Conservation (phyloP, 2,113 vertebrate species). For the Peromyscus polionotus region DNA sequence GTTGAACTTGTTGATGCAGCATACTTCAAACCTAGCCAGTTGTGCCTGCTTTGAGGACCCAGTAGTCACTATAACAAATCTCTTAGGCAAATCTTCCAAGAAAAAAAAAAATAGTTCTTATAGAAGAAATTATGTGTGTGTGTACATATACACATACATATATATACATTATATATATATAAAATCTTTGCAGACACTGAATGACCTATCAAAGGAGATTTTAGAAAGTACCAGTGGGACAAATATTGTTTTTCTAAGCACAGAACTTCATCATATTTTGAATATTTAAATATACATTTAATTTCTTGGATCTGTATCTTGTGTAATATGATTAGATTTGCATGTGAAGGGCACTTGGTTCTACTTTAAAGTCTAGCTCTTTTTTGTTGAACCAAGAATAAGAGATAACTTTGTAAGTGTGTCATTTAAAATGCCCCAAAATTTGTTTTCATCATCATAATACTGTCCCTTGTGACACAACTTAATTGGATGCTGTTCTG, state of each 20-base stretch:
- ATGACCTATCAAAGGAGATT: slow-evolving; percentile 73
- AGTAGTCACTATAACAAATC: slow-evolving; percentile 78
- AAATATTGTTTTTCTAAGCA: slow-evolving; percentile 53
- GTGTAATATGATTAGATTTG: slow-evolving; percentile 77
- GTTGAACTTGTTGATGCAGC: slow-evolving; percentile 80
- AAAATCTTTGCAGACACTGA: background rate
- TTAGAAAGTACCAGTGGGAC: slow-evolving; percentile 72
- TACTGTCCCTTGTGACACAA: slow-evolving; percentile 1
- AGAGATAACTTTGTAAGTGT: slow-evolving; percentile 28
- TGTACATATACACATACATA: background rate
- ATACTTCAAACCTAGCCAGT: slow-evolving; percentile 82
- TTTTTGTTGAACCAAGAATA: slow-evolving; percentile 59
- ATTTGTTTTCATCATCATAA: slow-evolving; percentile 44
- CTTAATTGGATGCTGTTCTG: slow-evolving; percentile 37
- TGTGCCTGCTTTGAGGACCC: slow-evolving; percentile 87
- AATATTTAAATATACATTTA: slow-evolving; percentile 76
- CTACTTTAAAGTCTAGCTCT: background rate
- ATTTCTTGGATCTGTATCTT: slow-evolving; percentile 72
- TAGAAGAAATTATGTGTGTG: slow-evolving; percentile 37
- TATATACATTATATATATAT: background rate
- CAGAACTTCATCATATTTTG: slow-evolving; percentile 80
- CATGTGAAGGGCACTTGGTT: slow-evolving; percentile 47
- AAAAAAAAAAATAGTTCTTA: slow-evolving; percentile 66
- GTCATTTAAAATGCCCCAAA: slow-evolving; percentile 9
- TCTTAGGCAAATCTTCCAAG: slow-evolving; percentile 80